A percentile compares a stretch with the other conserved stretches of the same genome.
Evolutionary conservation across 2,797 vertebrate species (phyloP).

Genomic region (Coregonus ussuriensis): DNA sequence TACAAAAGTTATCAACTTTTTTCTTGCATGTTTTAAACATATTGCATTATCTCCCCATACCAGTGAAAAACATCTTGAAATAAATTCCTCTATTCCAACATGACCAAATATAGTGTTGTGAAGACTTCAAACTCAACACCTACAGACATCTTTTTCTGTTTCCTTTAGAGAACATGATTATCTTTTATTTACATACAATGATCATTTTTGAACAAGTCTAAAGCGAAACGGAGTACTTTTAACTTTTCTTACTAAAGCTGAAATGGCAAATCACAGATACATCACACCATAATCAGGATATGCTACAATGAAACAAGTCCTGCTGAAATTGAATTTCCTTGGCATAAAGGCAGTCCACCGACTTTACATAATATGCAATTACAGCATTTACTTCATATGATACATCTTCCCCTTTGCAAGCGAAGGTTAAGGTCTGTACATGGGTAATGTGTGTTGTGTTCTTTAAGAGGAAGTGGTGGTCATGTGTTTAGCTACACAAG

Average conservation of each 20-base stretch:
- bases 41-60: slow-evolving; percentile 40
- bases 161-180: background rate
- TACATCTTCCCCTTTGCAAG: background rate
- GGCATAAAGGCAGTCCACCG: slow-evolving; percentile 23
- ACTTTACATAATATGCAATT: background rate
- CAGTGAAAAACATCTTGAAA: slow-evolving; percentile 37
- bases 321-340: slow-evolving; percentile 28
- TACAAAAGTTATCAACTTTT: slow-evolving; percentile 61
- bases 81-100: slow-evolving; percentile 22
- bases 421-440: slow-evolving; percentile 19
- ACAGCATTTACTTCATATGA: slow-evolving; percentile 12
- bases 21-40: slow-evolving; percentile 38
- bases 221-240: slow-evolving; percentile 14
- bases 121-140: background rate
- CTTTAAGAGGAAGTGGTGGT: background rate
- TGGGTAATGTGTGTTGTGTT: slow-evolving; percentile 4
- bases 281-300: slow-evolving; percentile 15
- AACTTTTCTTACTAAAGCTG: background rate
- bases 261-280: slow-evolving; percentile 14
- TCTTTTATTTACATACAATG: slow-evolving; percentile 20
- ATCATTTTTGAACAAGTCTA: slow-evolving; percentile 7
- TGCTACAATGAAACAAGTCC: slow-evolving; percentile 18
- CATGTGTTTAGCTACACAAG: slow-evolving; percentile 4
- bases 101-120: background rate
- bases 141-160: background rate